Evolutionary conservation across 1,140 invertebrate genomes (phyloP).

Genomic region (Bombus difficillimus): DNA sequence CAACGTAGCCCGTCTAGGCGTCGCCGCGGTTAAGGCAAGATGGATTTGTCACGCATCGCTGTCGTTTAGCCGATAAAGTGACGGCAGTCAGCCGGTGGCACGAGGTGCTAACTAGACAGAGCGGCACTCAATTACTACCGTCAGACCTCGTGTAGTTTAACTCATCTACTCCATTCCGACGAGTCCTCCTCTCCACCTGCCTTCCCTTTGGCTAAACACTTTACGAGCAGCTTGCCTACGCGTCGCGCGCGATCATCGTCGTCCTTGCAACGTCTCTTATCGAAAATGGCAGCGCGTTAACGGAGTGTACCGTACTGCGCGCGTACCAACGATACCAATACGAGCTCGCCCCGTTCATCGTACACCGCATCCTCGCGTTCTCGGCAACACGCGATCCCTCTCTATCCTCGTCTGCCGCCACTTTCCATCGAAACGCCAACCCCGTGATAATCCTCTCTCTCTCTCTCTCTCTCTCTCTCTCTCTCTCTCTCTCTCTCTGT

Average conservation of each 20-base stretch:
- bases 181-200: constrained; percentile 67
- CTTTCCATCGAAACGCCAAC: constrained; percentile 6
- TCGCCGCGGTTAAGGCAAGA: constrained; percentile 73
- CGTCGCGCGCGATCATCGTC: constrained; percentile 81
- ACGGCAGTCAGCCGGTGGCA: constrained; percentile 73
- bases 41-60: constrained; percentile 81
- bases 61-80: constrained; percentile 80
- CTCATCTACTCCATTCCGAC: constrained; percentile 70
- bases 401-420: background rate
- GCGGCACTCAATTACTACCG: constrained; percentile 83
- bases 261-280: constrained; percentile 78
- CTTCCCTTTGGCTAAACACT: constrained; percentile 82
- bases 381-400: constrained; percentile 35
- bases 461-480: background rate
- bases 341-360: background rate
- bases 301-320: constrained; percentile 63
- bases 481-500: background rate
- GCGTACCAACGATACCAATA: constrained; percentile 34
- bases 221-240: constrained; percentile 82
- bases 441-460: background rate
- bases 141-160: constrained; percentile 82
- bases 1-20: constrained; percentile 58
- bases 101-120: constrained; percentile 81
- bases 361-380: constrained; percentile 18
- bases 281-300: constrained; percentile 81